Evolutionary conservation across 2,888 invertebrate genomes (phyloP).

Genomic region (Drosophila kanekoi): DNA sequence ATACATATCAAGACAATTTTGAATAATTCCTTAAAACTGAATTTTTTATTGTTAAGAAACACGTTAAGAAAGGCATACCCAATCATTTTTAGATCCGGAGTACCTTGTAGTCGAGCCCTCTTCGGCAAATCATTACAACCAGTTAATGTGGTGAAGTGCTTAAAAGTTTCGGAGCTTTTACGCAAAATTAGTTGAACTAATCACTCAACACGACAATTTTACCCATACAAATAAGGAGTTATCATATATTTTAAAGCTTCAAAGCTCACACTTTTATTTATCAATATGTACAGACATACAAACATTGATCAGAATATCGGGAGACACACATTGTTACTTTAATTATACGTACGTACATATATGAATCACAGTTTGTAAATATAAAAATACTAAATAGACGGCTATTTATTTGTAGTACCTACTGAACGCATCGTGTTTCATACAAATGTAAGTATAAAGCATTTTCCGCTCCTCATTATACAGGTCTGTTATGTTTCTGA

Average conservation of each 20-base stretch:
- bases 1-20: no score
- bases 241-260: neutral
- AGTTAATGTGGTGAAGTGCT: no score
- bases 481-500: conserved; percentile 45
- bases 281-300: neutral
- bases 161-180: no score
- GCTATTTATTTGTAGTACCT: conserved; percentile 4
- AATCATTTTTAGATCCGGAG: no score
- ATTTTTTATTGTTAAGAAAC: no score
- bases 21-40: no score
- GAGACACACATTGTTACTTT: neutral
- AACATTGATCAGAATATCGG: neutral
- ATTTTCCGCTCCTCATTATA: conserved; percentile 52
- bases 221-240: neutral
- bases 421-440: conserved; percentile 17
- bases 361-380: conserved; percentile 34
- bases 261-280: neutral
- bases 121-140: no score
- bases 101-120: no score
- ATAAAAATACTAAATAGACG: neutral
- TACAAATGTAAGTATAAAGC: conserved; percentile 56
- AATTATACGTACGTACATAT: neutral
- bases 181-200: no score
- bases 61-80: no score
- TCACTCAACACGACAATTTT: no score